Evolutionary conservation across 2,888 invertebrate species (phyloP), one percentile per base, ranked within the genome.

Genomic region (Campoletis raptor): DNA sequence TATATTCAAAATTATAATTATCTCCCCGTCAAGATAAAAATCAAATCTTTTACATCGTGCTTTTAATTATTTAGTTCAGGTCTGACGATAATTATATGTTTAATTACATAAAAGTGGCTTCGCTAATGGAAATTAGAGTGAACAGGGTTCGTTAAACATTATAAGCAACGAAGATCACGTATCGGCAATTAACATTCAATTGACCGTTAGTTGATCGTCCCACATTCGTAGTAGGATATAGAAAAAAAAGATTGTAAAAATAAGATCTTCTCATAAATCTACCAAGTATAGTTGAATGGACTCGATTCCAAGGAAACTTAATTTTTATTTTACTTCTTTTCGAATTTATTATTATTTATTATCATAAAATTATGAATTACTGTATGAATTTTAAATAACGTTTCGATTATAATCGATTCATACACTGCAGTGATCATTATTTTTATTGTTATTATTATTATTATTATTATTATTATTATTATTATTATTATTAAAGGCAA

Each of bases 401-500:
- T 8, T 9, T 3, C 3, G 67, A 37, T 37, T 66, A 4, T 12
- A 21, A 57, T 57, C 10, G 15, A 21, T 4, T 57, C 6, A 18
- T 1, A 7, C 1, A 40, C n/a, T 1, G 40, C 10, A 18, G 6
- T 10, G 18, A 36, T 61, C 18, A 64, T 64, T 57, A 76, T 42
- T n/a, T 36, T 61, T 30, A 18, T 45, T 15, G 30, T 37, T n/a
- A 21, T 69, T 30, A 30, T 2, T 57, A 76, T 42, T n/a, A 42
- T 61, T 30, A 18, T 45, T 15, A 30, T 37, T 30, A 30, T 2
- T 57, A 76, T 42, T n/a, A 42, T 61, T 30, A 18, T 45, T 15
- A 30, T 37, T n/a, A 21, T 69, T 73, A 6, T 67, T 80, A 73
- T 76, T 70, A 64, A 89, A 89, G 89, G 89, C 83, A 85, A 84